These are phyloP conservation scores for Remorina albescens DNA, from an alignment of 2,797 vertebrate species.

Conservation along the genomic window DNA sequence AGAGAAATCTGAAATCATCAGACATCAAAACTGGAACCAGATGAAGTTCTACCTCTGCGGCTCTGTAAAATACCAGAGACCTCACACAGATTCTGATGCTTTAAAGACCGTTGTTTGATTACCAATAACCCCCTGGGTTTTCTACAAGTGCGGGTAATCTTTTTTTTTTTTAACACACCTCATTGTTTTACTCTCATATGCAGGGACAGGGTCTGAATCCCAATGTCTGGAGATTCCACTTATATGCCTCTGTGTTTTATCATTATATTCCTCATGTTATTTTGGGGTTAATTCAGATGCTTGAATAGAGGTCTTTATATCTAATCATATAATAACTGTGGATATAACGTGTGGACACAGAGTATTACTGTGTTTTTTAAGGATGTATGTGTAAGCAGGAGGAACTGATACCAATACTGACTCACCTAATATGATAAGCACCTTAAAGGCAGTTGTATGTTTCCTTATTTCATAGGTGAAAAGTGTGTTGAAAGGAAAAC, in stretches of 20 bases:
- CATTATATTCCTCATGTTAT: not conserved
- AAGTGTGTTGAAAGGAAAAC: not conserved
- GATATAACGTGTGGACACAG: constrained; percentile 8
- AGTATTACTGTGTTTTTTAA: not conserved
- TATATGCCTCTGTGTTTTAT: constrained; percentile 3
- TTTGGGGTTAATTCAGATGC: not conserved
- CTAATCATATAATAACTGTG: not conserved
- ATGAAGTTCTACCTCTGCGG: constrained; percentile 64
- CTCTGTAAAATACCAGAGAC: constrained; percentile 12
- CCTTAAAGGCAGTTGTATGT: not conserved
- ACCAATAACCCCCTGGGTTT: constrained; percentile 13
- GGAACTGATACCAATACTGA: not conserved
- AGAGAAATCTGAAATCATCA: constrained; percentile 79
- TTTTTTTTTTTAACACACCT: constrained; percentile 1
- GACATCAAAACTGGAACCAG: constrained; percentile 81
- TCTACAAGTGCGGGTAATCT: not conserved
- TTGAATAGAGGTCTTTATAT: constrained; percentile 2
- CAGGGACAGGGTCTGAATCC: constrained; percentile 22
- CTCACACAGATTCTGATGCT: constrained; percentile 25
- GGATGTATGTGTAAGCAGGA: not conserved
- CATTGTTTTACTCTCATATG: constrained; percentile 3
- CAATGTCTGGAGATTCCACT: not conserved
- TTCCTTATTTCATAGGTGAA: constrained; percentile 12
- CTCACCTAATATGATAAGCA: not conserved
- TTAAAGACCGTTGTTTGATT: constrained; percentile 1